phyloP scores from a whole-genome alignment of 37 sponge, comb jelly and placozoan species.

The Theonella swinhoei region DNA sequence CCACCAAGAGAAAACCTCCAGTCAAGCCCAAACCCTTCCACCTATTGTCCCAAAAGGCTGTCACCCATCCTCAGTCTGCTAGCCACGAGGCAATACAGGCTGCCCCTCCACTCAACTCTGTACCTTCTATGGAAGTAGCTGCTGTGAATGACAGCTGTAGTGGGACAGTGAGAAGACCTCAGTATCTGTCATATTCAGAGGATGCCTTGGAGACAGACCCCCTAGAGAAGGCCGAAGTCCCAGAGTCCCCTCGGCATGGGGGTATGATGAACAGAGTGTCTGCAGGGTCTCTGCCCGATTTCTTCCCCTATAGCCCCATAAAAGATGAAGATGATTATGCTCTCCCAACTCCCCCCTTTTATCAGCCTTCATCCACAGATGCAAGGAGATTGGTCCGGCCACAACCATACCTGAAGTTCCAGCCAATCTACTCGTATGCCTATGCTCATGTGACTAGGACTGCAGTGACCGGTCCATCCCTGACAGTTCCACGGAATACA shows the following conservation, averaged over 20 bases:
- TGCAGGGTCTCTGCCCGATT: background rate
- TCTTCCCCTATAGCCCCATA: too few species aligned
- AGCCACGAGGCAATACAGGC: background rate
- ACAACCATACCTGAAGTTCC: background rate
- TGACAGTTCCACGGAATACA: background rate
- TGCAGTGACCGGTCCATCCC: background rate
- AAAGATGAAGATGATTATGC: background rate
- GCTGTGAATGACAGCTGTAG: too few species aligned
- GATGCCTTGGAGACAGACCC: background rate
- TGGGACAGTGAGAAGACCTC: too few species aligned
- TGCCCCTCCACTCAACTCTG: too few species aligned
- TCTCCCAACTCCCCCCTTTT: background rate
- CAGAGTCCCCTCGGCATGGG: background rate
- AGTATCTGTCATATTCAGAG: background rate
- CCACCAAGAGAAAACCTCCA: too few species aligned
- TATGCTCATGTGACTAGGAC: background rate
- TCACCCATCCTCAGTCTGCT: background rate
- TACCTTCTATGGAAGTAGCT: too few species aligned
- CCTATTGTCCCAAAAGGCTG: background rate
- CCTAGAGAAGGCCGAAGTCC: background rate
- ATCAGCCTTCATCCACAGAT: too few species aligned
- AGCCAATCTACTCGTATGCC: constrained; percentile 4
- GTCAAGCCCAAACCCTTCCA: background rate
- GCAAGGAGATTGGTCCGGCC: background rate
- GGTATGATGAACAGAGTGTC: background rate